Percentiles rank a stretch among this genome's conserved stretches.
phyloP scores from a whole-genome alignment of 2,888 invertebrate species.

The Odontothrips loti region DNA sequence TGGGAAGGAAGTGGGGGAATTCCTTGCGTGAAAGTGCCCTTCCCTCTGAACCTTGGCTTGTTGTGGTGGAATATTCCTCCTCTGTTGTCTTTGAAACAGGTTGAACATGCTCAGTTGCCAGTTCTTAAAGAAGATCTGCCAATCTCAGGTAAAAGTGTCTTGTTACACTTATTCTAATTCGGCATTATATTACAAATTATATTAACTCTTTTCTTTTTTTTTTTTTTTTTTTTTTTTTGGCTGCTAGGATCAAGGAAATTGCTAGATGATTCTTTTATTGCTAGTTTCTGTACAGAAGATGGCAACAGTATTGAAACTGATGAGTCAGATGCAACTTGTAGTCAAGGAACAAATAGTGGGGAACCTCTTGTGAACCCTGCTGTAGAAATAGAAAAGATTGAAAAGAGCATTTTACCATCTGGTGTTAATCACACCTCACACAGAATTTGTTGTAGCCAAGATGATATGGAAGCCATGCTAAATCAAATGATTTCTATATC shows the following conservation, averaged over 20 bases:
- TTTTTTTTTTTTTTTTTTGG: background rate
- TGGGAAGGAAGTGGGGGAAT: background rate
- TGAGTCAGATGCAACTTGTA: background rate
- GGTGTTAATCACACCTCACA: background rate
- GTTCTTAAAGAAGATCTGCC: background rate
- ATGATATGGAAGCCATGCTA: constrained; percentile 33
- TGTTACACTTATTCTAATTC: background rate
- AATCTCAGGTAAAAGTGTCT: background rate
- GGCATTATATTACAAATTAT: background rate
- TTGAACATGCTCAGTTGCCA: background rate
- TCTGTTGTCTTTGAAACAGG: background rate
- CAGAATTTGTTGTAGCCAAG: background rate
- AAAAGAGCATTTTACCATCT: background rate
- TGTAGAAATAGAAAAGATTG: background rate
- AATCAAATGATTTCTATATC: constrained; percentile 41
- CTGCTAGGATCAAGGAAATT: background rate
- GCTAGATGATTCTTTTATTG: background rate
- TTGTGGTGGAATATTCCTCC: constrained; percentile 8
- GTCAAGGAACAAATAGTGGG: background rate
- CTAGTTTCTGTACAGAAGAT: background rate
- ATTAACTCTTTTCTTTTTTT: background rate
- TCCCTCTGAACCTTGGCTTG: background rate
- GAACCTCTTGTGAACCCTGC: background rate
- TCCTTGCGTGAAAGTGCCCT: background rate
- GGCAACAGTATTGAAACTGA: background rate